A percentile compares a stretch with the other conserved stretches of the same genome.
Evolutionary conservation across 2,888 invertebrate genomes (phyloP).

Genomic region (Tipula unca): DNA sequence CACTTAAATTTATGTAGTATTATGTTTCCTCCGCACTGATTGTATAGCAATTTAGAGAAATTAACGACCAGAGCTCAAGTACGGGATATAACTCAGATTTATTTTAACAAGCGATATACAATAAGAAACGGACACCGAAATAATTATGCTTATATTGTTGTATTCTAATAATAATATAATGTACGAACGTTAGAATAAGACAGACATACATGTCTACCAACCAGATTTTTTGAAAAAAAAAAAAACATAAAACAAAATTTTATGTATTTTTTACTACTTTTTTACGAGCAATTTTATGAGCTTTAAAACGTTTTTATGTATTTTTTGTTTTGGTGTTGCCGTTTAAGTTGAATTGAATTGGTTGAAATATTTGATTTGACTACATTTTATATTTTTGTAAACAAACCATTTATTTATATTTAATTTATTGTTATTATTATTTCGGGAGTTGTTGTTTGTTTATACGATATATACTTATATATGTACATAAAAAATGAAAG

Average conservation of each 20-base stretch:
- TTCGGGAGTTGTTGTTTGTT: neutral
- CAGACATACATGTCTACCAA: neutral
- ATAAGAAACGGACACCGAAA: neutral
- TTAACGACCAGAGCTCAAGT: slow-evolving; percentile 3
- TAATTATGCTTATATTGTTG: neutral
- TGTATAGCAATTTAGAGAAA: neutral
- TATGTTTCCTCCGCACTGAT: neutral
- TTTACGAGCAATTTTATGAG: slow-evolving; percentile 20
- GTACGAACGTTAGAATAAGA: neutral
- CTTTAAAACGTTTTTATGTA: slow-evolving; percentile 18
- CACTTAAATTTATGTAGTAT: neutral
- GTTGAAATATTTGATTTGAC: slow-evolving; percentile 8
- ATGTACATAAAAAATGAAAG: neutral
- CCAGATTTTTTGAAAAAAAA: neutral
- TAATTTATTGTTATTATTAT: slow-evolving; percentile 1
- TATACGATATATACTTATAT: neutral
- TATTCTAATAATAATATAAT: neutral
- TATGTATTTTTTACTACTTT: slow-evolving; percentile 19
- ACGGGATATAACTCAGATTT: neutral
- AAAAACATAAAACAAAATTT: neutral
- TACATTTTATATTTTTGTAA: neutral
- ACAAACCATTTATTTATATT: slow-evolving; percentile 8
- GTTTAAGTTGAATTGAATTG: slow-evolving; percentile 2
- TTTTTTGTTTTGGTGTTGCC: neutral
- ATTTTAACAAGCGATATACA: neutral